phyloP scores from a whole-genome alignment of 2,113 vertebrate genomes.

The Oreochromis spilurus region DNA sequence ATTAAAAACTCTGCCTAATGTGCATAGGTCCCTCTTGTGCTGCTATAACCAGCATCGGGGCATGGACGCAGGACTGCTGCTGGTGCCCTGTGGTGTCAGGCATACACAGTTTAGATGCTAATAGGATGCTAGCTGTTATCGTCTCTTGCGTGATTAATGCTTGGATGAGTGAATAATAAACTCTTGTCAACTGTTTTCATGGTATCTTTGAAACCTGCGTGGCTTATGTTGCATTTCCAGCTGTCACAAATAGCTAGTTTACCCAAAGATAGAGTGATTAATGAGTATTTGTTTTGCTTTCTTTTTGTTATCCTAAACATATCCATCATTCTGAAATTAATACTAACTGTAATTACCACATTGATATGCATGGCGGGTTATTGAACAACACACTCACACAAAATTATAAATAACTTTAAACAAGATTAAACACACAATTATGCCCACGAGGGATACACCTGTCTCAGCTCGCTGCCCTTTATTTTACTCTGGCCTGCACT shows the following conservation, averaged over 20 bases:
- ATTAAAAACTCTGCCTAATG: not conserved
- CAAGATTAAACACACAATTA: constrained; percentile 22
- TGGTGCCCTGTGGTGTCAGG: not conserved
- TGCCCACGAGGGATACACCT: constrained; percentile 27
- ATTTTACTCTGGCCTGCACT: constrained; percentile 7
- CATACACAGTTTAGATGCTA: not conserved
- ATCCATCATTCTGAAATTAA: constrained; percentile 45
- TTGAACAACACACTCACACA: not conserved
- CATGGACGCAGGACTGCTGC: not conserved
- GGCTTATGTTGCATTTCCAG: not conserved
- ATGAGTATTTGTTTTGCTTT: constrained; percentile 21
- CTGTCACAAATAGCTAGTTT: not conserved
- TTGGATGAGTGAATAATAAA: not conserved
- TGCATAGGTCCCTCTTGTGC: not conserved
- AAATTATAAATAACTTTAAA: constrained; percentile 36
- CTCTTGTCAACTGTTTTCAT: not conserved
- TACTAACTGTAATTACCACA: constrained; percentile 12
- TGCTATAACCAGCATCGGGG: not conserved
- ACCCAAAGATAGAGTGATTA: constrained; percentile 6
- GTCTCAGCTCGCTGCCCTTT: constrained; percentile 38
- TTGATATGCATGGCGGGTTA: constrained; percentile 14
- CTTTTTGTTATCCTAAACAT: constrained; percentile 13
- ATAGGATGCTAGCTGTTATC: not conserved
- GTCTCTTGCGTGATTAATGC: not conserved
- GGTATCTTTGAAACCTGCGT: not conserved